Percentiles rank a stretch among this genome's conserved stretches.
Conservation (phyloP, 2,113 vertebrate genomes). For the Pelusios castaneus region DNA sequence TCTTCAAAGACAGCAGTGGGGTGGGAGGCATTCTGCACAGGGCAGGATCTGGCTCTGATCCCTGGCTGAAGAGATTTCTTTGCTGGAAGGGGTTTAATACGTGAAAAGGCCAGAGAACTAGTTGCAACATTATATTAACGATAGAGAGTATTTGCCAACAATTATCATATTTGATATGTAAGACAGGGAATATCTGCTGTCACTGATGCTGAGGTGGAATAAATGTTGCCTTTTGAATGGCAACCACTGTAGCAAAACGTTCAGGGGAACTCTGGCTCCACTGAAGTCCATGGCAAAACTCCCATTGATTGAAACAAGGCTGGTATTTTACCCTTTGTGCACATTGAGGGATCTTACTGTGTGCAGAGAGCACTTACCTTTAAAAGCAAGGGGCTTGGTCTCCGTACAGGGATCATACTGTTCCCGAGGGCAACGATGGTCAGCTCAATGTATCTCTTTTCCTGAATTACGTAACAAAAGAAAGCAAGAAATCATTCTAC, state of each 20-base stretch:
- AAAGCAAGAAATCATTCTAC: fast-evolving
- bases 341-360: no score
- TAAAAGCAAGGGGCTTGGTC: no score
- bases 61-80: background rate
- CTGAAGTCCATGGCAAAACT: background rate
- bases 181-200: background rate
- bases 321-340: no score
- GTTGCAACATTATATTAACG: background rate
- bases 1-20: background rate
- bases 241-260: background rate
- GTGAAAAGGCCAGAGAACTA: background rate
- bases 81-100: background rate
- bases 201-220: background rate
- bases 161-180: background rate
- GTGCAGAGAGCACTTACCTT: no score
- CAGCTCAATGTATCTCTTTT: fast-evolving
- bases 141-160: no score
- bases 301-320: background rate
- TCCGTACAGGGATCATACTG: no score
- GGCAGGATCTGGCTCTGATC: background rate
- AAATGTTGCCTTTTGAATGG: background rate
- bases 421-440: no score
- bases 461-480: background rate
- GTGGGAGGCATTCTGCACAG: background rate
- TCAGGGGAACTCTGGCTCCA: background rate